phyloP scores from a whole-genome alignment of 23 tunicate species.

The Clavelina lepadiformis region DNA sequence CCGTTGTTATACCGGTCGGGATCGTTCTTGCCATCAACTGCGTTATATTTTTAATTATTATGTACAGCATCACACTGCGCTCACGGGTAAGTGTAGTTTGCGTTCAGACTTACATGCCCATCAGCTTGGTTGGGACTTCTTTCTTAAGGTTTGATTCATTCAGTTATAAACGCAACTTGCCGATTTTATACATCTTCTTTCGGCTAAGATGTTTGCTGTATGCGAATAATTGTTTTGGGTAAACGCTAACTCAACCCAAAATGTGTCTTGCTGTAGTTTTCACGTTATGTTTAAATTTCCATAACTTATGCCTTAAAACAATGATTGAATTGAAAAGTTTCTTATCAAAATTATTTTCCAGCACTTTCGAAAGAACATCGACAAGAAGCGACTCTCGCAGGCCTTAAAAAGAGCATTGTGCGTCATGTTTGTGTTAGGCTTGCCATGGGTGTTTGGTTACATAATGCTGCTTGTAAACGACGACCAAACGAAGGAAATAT shows the following conservation, averaged over 20 bases:
- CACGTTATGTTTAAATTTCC: too few species aligned
- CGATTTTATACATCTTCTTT: too few species aligned
- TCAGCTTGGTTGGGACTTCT: too few species aligned
- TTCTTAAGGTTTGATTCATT: too few species aligned
- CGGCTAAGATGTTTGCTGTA: too few species aligned
- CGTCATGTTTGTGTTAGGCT: constrained; percentile 66
- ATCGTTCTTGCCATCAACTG: constrained; percentile 41
- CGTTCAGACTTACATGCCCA: too few species aligned
- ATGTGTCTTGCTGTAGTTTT: too few species aligned
- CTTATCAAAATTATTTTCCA: constrained; percentile 4
- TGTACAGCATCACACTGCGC: constrained; percentile 65
- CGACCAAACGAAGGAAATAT: constrained; percentile 24
- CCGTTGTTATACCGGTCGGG: constrained; percentile 73
- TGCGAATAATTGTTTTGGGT: too few species aligned
- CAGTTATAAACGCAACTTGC: too few species aligned
- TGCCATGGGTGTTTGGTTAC: constrained; percentile 84
- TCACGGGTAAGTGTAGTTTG: constrained; percentile 38
- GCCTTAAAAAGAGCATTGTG: constrained; percentile 51
- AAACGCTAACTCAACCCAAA: too few species aligned
- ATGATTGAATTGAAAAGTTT: background rate
- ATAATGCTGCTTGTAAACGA: constrained; percentile 56
- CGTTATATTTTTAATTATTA: constrained; percentile 33
- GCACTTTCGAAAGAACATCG: constrained; percentile 53
- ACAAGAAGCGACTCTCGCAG: constrained; percentile 24
- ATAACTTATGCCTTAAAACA: background rate